Conservation (phyloP, 2,888 invertebrate species). For the Calliphora vomitoria region DNA sequence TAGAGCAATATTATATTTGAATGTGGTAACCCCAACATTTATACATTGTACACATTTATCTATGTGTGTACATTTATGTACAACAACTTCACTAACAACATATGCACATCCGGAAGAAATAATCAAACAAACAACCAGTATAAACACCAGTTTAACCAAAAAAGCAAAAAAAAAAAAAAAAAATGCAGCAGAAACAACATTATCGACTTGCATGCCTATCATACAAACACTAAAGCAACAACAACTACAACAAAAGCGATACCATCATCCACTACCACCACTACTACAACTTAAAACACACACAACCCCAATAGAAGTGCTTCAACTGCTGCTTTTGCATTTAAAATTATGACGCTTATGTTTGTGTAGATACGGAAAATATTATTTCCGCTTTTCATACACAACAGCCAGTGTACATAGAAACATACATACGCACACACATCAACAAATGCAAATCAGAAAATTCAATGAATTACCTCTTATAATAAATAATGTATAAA, state of each 20-base stretch:
- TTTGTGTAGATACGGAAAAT: slow-evolving; percentile 71
- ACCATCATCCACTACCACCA: slow-evolving; percentile 19
- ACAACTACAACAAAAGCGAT: slow-evolving; percentile 43
- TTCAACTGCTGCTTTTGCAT: slow-evolving; percentile 55
- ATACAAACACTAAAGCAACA: slow-evolving; percentile 22
- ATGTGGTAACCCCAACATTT: background rate
- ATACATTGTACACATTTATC: slow-evolving; percentile 21
- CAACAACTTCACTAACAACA: slow-evolving; percentile 65
- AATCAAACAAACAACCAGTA: slow-evolving; percentile 49
- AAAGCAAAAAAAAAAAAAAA: slow-evolving; percentile 25
- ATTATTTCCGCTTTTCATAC: slow-evolving; percentile 68
- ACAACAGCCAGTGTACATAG: slow-evolving; percentile 19
- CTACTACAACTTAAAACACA: slow-evolving; percentile 9
- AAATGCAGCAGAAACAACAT: slow-evolving; percentile 43
- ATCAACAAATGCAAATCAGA: background rate
- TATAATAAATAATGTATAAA: background rate
- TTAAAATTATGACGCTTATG: slow-evolving; percentile 65
- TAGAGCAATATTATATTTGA: no score
- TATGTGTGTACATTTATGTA: slow-evolving; percentile 49
- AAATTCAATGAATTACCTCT: background rate
- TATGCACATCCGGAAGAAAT: slow-evolving; percentile 70
- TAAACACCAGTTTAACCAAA: slow-evolving; percentile 41
- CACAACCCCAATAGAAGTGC: background rate
- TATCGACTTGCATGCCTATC: slow-evolving; percentile 48
- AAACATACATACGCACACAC: background rate